Percentiles rank a stretch among this genome's conserved stretches.
phyloP scores from a whole-genome alignment of 2,888 invertebrate species.

The Euphydryas editha region DNA sequence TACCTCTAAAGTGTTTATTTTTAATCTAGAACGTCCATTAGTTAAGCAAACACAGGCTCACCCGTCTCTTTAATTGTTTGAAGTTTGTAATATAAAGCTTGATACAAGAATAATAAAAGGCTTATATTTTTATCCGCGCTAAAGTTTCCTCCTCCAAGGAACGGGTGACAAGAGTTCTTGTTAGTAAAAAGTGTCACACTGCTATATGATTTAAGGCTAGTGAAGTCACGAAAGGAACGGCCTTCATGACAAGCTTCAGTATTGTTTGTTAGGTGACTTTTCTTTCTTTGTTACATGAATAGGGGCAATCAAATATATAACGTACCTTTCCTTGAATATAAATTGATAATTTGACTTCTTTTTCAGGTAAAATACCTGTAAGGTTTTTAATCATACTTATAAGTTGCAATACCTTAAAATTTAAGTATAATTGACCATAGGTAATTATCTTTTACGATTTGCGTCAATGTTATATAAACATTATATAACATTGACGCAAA shows the following conservation, averaged over 20 bases:
- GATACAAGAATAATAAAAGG: slow-evolving; percentile 30
- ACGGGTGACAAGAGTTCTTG: slow-evolving; percentile 33
- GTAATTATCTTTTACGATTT: no score
- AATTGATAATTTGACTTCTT: not conserved
- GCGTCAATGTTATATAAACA: no score
- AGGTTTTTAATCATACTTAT: no score
- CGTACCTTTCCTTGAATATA: slow-evolving; percentile 6
- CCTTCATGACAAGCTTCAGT: slow-evolving; percentile 24
- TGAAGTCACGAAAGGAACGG: slow-evolving; percentile 26
- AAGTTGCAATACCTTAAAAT: no score
- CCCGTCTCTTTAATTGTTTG: slow-evolving; percentile 30
- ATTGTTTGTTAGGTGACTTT: slow-evolving; percentile 33
- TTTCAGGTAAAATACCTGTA: not conserved
- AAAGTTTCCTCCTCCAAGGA: slow-evolving; percentile 27
- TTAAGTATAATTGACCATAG: no score
- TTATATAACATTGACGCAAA: no score
- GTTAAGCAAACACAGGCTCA: slow-evolving; percentile 31
- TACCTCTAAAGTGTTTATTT: slow-evolving; percentile 34
- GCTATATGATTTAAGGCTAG: slow-evolving; percentile 37
- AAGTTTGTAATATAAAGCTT: slow-evolving; percentile 31
- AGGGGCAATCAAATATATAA: slow-evolving; percentile 11
- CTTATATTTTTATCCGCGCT: slow-evolving; percentile 23
- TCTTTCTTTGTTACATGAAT: slow-evolving; percentile 33
- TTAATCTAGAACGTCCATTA: slow-evolving; percentile 35
- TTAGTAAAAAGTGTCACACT: slow-evolving; percentile 37